Conservation (phyloP, 2,888 invertebrate genomes). For the Piscicola geometra region DNA sequence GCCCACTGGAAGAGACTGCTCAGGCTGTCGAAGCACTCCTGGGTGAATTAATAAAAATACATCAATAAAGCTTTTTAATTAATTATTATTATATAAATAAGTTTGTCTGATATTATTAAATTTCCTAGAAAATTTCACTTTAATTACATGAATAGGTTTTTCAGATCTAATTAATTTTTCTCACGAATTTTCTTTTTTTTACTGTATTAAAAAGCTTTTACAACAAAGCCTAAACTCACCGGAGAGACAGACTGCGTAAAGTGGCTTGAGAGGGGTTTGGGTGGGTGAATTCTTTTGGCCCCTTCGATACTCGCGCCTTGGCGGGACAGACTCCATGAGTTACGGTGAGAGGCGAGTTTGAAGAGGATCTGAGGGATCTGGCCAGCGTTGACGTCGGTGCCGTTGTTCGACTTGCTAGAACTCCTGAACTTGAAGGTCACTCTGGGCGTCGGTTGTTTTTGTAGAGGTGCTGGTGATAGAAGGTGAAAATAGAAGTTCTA, state of each 20-base stretch:
- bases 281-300: no score
- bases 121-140: not conserved
- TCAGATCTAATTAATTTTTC: no score
- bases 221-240: no score
- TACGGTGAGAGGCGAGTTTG: conserved; percentile 48
- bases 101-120: not conserved
- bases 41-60: no score
- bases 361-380: conserved; percentile 88
- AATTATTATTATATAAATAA: not conserved
- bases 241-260: conserved; percentile 81
- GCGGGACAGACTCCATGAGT: not conserved
- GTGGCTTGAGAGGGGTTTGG: conserved; percentile 78
- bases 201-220: no score
- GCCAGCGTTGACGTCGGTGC: conserved; percentile 93
- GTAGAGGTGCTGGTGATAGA: no score
- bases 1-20: conserved; percentile 82
- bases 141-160: no score
- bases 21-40: conserved; percentile 70
- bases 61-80: no score
- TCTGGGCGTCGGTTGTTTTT: conserved; percentile 51
- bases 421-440: conserved; percentile 91
- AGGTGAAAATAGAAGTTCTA: no score
- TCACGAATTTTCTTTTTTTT: no score
- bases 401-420: conserved; percentile 93
- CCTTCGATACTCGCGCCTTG: conserved; percentile 44